Conservation (phyloP, 2,113 vertebrate genomes). For the Turdus rufiventris region DNA sequence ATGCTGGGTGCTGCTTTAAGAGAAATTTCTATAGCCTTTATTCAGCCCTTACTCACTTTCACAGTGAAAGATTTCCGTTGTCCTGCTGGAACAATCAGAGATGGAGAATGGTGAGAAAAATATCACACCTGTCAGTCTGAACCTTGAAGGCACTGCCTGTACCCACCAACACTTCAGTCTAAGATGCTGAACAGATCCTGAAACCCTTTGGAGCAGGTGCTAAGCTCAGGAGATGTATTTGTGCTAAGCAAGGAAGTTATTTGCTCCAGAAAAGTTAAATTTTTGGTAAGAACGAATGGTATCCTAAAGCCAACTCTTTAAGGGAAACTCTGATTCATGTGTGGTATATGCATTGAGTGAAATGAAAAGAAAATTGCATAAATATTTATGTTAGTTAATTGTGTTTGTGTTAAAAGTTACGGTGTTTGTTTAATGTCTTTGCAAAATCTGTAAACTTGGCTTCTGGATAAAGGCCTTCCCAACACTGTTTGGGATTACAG, state of each 20-base stretch:
- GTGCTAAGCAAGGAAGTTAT: background rate
- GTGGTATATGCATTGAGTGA: constrained; percentile 29
- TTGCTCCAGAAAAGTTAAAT: constrained; percentile 3
- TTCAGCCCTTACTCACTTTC: background rate
- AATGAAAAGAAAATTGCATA: constrained; percentile 66
- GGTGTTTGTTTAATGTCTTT: constrained; percentile 77
- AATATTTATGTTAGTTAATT: constrained; percentile 79
- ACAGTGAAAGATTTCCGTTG: background rate
- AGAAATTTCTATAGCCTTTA: background rate
- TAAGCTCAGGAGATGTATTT: background rate
- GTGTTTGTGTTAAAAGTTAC: constrained; percentile 77
- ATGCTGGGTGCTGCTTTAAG: background rate
- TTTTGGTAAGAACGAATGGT: constrained; percentile 63
- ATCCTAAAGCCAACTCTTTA: constrained; percentile 17
- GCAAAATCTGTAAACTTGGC: constrained; percentile 80
- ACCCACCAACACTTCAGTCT: background rate
- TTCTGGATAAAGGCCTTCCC: constrained; percentile 71
- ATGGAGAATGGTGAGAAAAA: background rate
- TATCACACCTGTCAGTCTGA: background rate
- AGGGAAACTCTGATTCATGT: constrained; percentile 33
- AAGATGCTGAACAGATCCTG: background rate
- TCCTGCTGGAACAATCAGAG: background rate
- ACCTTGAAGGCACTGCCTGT: background rate
- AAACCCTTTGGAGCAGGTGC: background rate
- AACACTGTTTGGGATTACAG: constrained; percentile 16